Conservation (phyloP, 2,888 invertebrate species). For the Athalia cordata region DNA sequence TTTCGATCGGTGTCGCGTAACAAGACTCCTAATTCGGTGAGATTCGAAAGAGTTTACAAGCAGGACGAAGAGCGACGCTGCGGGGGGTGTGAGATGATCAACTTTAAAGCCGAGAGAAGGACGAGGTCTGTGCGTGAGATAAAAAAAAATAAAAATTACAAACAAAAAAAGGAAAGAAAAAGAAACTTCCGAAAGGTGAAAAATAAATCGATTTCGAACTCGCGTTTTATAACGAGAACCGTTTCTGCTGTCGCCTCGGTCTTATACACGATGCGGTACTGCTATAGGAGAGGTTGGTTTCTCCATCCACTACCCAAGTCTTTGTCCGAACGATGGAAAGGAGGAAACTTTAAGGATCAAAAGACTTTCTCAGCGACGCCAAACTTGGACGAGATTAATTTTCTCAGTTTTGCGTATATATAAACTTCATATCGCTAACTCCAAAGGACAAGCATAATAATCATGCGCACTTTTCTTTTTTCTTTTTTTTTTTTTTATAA, state of each 20-base stretch:
- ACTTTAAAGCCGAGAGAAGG: conserved; percentile 25
- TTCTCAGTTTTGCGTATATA: conserved; percentile 23
- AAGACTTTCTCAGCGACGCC: conserved; percentile 25
- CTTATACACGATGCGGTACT: too few relatives aligned
- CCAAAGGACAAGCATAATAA: conserved; percentile 27
- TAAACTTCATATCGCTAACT: conserved; percentile 23
- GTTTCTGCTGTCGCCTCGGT: not conserved
- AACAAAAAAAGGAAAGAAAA: conserved; percentile 2
- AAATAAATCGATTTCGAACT: conserved; percentile 35
- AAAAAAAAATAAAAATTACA: not conserved
- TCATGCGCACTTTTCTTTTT: not conserved
- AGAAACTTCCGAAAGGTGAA: conserved; percentile 17
- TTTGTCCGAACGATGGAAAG: conserved; percentile 10
- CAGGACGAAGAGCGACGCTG: conserved; percentile 41
- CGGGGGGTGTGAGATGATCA: conserved; percentile 31
- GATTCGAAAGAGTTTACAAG: conserved; percentile 54
- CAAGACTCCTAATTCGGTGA: conserved; percentile 51
- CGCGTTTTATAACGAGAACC: conserved; percentile 15
- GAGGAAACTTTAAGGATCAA: conserved; percentile 29
- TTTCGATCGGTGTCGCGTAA: conserved; percentile 42
- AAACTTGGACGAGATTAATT: conserved; percentile 41
- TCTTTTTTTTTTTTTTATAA: too few relatives aligned
- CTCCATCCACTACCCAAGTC: not conserved
- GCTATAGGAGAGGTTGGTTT: too few relatives aligned
- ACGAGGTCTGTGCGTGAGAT: conserved; percentile 10